Conservation (phyloP, 35 echinoderm and acorn worm genomes). For the Patiria miniata region DNA sequence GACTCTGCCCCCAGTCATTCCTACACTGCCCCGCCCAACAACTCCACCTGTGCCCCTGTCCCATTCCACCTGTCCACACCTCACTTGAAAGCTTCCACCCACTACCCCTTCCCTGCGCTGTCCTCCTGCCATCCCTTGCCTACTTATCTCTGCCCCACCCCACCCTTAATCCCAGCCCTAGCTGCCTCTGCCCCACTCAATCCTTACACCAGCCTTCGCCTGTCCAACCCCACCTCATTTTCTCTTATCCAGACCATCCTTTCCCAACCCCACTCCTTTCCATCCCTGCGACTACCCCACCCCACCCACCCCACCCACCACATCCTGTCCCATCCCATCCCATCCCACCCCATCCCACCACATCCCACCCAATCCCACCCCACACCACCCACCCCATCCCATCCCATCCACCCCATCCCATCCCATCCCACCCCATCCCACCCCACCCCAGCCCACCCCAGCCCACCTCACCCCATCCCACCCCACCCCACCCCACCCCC, state of each 20-base stretch:
- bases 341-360: not conserved
- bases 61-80: not conserved
- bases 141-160: not conserved
- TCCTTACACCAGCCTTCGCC: not conserved
- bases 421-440: too few species aligned
- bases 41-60: not conserved
- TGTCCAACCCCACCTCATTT: too few species aligned
- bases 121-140: not conserved
- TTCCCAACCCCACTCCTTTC: not conserved
- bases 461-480: not conserved
- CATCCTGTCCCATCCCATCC: not conserved
- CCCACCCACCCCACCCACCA: not conserved
- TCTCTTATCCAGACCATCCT: too few species aligned
- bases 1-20: not conserved
- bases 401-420: too few species aligned
- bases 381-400: not conserved
- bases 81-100: too few species aligned
- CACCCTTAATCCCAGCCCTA: not conserved
- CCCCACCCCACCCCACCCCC: too few species aligned
- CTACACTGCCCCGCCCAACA: not conserved
- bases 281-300: not conserved
- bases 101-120: too few species aligned
- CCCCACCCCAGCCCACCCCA: not conserved
- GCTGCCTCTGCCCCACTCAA: not conserved
- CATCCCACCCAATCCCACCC: not conserved